Conservation (phyloP, 2,113 vertebrate species). For the Lepisosteus oculatus region DNA sequence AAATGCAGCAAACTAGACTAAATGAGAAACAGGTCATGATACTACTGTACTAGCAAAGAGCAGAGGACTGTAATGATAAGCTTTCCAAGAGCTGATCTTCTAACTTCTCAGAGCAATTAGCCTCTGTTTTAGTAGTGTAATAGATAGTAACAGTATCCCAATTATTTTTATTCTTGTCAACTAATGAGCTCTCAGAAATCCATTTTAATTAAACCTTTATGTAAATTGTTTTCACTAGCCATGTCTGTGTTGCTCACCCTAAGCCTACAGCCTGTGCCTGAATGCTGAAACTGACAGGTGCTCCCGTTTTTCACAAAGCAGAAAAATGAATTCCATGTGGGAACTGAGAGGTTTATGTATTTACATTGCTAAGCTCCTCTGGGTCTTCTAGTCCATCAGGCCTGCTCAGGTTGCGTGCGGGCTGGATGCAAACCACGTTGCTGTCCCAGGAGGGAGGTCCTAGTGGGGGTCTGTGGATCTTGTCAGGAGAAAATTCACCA, state of each 20-base stretch:
- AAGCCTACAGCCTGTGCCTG: slow-evolving; percentile 4
- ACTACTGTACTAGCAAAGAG: slow-evolving; percentile 71
- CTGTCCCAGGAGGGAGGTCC: slow-evolving; percentile 86
- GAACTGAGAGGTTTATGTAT: slow-evolving; percentile 7
- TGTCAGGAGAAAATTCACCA: slow-evolving; percentile 86
- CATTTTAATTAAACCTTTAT: slow-evolving; percentile 23
- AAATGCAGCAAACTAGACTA: slow-evolving; percentile 80
- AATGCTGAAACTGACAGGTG: slow-evolving; percentile 12
- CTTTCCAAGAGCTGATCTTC: slow-evolving; percentile 23
- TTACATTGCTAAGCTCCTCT: slow-evolving; percentile 68
- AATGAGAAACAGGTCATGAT: slow-evolving; percentile 79
- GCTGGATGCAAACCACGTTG: slow-evolving; percentile 93
- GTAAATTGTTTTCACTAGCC: slow-evolving; percentile 12
- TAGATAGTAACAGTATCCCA: slow-evolving; percentile 19
- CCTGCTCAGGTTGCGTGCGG: slow-evolving; percentile 86
- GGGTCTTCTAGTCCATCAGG: slow-evolving; percentile 91
- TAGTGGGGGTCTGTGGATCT: slow-evolving; percentile 83
- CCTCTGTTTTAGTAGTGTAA: slow-evolving; percentile 24
- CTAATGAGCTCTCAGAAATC: slow-evolving; percentile 20
- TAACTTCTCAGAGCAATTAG: slow-evolving; percentile 16
- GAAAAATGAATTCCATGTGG: not conserved
- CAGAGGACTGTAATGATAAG: slow-evolving; percentile 55
- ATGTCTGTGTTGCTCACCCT: not conserved
- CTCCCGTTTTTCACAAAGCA: not conserved
- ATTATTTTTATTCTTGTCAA: slow-evolving; percentile 18